A percentile compares a stretch with the other conserved stretches of the same genome.
phyloP scores from a whole-genome alignment of 2,888 invertebrate genomes.

The Dione juno region DNA sequence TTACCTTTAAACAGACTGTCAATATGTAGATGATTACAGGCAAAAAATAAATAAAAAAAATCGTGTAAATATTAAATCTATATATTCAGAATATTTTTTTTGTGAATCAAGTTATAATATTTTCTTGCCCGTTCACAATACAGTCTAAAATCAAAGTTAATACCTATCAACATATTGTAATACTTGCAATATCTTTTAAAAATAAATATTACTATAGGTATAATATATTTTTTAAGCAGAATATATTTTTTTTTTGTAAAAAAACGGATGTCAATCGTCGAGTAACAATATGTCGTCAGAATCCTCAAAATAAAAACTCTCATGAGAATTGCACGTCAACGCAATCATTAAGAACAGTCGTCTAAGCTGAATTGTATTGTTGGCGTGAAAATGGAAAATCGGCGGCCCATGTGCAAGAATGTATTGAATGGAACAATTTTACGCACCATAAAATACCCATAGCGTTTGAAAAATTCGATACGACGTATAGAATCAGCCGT shows the following conservation, averaged over 20 bases:
- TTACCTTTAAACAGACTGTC: no score
- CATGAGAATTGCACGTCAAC: slow-evolving; percentile 62
- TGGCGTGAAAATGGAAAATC: slow-evolving; percentile 77
- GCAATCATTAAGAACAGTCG: slow-evolving; percentile 68
- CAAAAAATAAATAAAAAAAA: no score
- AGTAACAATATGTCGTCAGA: slow-evolving; percentile 48
- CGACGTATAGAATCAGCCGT: slow-evolving; percentile 65
- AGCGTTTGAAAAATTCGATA: slow-evolving; percentile 64
- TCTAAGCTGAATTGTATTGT: slow-evolving; percentile 73
- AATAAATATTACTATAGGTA: not conserved
- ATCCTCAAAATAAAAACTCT: slow-evolving; percentile 49
- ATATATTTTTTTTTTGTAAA: slow-evolving; percentile 5
- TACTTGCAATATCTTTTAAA: not conserved
- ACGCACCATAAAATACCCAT: slow-evolving; percentile 78
- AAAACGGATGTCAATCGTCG: slow-evolving; percentile 25
- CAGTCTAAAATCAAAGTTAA: no score
- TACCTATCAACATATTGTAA: no score
- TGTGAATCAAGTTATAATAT: no score
- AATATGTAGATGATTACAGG: no score
- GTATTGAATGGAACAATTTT: slow-evolving; percentile 77
- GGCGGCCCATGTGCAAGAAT: slow-evolving; percentile 62
- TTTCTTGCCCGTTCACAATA: no score
- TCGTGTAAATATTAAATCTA: no score
- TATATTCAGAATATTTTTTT: no score
- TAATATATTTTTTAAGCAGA: no score